Evolutionary conservation across 2,888 invertebrate species (phyloP).

Genomic region (Stenchaetothrips biformis): DNA sequence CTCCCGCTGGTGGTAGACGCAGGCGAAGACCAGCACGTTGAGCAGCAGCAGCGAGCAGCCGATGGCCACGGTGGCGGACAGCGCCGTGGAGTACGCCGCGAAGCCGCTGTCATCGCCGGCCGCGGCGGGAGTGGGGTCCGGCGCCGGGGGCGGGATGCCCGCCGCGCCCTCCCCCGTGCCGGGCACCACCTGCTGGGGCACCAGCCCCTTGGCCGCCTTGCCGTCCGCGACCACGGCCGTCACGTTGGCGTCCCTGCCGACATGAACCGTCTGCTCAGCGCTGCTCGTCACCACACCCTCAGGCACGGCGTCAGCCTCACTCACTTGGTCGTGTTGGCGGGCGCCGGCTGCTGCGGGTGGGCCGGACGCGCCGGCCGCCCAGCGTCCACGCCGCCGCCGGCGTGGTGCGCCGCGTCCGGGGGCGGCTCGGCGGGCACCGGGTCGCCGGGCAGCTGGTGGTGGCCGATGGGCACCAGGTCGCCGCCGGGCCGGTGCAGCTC

Average conservation of each 20-base stretch:
- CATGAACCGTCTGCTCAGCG: no score
- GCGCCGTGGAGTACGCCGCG: slow-evolving; percentile 83
- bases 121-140: slow-evolving; percentile 41
- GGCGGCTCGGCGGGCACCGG: slow-evolving; percentile 28
- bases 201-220: neutral
- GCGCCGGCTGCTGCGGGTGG: slow-evolving; percentile 27
- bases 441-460: slow-evolving; percentile 50
- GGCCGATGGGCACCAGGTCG: slow-evolving; percentile 61
- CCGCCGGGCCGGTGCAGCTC: slow-evolving; percentile 84
- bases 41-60: slow-evolving; percentile 48
- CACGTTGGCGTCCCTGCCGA: no score
- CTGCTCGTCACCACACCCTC: no score
- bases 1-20: slow-evolving; percentile 19
- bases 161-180: slow-evolving; percentile 37
- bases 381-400: slow-evolving; percentile 49
- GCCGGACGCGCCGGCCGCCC: slow-evolving; percentile 22
- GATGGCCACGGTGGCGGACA: slow-evolving; percentile 90
- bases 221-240: neutral
- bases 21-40: slow-evolving; percentile 17
- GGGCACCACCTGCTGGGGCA: slow-evolving; percentile 33
- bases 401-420: slow-evolving; percentile 46
- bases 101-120: slow-evolving; percentile 68
- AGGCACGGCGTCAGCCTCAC: neutral
- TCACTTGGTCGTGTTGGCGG: neutral
- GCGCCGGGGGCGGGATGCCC: slow-evolving; percentile 40